These are phyloP conservation scores for Sciurus niger DNA, from an alignment of 2,113 vertebrate species.

Conservation along the genomic window DNA sequence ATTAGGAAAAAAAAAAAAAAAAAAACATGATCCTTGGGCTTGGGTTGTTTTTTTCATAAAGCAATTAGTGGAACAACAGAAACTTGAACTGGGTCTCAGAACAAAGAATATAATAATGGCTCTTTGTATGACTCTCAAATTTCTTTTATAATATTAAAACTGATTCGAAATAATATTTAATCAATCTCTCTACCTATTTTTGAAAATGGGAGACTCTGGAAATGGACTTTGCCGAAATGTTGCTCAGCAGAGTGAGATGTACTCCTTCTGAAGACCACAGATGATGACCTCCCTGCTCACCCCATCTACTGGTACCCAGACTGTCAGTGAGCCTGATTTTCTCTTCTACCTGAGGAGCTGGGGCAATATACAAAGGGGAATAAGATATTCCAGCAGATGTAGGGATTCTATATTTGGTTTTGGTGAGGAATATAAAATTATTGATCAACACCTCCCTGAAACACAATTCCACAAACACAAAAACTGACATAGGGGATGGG, in stretches of 20 bases:
- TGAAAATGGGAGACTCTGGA: background rate
- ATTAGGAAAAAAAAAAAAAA: too few species aligned
- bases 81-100: background rate
- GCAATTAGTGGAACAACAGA: background rate
- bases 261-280: too few species aligned
- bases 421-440: background rate
- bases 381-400: background rate
- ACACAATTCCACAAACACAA: background rate
- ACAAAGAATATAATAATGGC: background rate
- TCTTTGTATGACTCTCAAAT: background rate
- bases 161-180: background rate
- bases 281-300: rapidly evolving
- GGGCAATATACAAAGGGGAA: background rate
- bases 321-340: rapidly evolving
- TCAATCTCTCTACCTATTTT: too few species aligned
- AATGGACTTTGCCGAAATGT: background rate
- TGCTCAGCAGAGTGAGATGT: background rate
- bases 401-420: background rate
- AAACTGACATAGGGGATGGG: too few species aligned
- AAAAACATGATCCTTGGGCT: too few species aligned
- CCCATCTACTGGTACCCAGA: rapidly evolving
- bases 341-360: background rate
- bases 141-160: background rate
- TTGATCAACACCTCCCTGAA: background rate
- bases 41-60: background rate